A percentile compares a stretch with the other conserved stretches of the same genome.
Conservation (phyloP, 2,888 invertebrate species). For the Nephrocerus scutellatus region DNA sequence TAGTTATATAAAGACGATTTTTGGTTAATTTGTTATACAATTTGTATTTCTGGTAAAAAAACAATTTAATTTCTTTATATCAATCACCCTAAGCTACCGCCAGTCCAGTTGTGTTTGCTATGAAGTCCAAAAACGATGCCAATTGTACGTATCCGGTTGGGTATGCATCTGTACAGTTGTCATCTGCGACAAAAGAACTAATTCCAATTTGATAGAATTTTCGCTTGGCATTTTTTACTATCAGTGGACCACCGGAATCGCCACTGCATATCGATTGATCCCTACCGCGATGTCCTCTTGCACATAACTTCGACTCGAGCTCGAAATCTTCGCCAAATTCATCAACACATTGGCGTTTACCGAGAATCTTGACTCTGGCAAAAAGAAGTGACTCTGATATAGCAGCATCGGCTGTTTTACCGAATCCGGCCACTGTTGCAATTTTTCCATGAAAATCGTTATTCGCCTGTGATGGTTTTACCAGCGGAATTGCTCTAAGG, state of each 20-base stretch:
- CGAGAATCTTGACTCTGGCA: slow-evolving; percentile 10
- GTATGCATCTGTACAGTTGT: slow-evolving; percentile 1
- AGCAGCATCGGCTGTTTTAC: slow-evolving; percentile 9
- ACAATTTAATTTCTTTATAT: too few species aligned
- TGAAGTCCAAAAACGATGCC: slow-evolving; percentile 11
- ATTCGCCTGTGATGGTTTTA: background rate
- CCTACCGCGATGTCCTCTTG: slow-evolving; percentile 3
- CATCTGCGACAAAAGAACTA: slow-evolving; percentile 10
- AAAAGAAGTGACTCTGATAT: slow-evolving; percentile 8
- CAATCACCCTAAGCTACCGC: too few species aligned
- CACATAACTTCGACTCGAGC: slow-evolving; percentile 18
- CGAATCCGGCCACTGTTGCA: slow-evolving; percentile 11
- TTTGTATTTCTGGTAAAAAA: too few species aligned
- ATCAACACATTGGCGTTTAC: slow-evolving; percentile 11
- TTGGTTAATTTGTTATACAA: too few species aligned
- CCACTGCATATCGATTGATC: slow-evolving; percentile 14
- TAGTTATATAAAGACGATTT: too few species aligned
- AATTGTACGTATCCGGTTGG: slow-evolving; percentile 10
- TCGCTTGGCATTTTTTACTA: background rate
- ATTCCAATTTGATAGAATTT: slow-evolving; percentile 16
- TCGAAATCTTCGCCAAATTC: slow-evolving; percentile 3
- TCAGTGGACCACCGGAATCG: too few species aligned
- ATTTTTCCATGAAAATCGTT: slow-evolving; percentile 6
- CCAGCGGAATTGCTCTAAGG: slow-evolving; percentile 8
- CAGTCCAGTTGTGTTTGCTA: too few species aligned